Evolutionary conservation across 1,140 invertebrate genomes (phyloP).

Genomic region (Meteorus sp.): DNA sequence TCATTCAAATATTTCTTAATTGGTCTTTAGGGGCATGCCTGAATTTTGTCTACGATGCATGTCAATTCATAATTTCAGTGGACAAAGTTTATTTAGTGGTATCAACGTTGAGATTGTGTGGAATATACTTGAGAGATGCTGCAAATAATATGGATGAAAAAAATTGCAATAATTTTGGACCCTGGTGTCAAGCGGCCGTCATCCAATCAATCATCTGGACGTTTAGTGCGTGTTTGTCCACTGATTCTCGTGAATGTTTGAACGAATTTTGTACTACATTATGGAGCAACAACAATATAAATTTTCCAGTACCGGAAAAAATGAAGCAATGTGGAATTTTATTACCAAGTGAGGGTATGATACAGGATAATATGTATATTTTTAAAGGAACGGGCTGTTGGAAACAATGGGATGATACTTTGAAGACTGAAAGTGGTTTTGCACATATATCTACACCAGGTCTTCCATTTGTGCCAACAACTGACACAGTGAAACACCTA

Average conservation of each 20-base stretch:
- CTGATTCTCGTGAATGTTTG: slow-evolving; percentile 60
- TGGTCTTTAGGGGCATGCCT: slow-evolving; percentile 62
- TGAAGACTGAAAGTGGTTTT: slow-evolving; percentile 50
- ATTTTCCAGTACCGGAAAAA: slow-evolving; percentile 58
- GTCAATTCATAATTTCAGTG: slow-evolving; percentile 54
- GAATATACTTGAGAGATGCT: slow-evolving; percentile 60
- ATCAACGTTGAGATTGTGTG: slow-evolving; percentile 62
- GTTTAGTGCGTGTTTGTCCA: slow-evolving; percentile 62
- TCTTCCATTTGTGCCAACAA: slow-evolving; percentile 63
- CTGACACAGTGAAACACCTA: slow-evolving; percentile 64
- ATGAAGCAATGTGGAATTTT: slow-evolving; percentile 62
- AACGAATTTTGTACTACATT: slow-evolving; percentile 60
- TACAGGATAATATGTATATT: slow-evolving; percentile 66
- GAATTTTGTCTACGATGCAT: slow-evolving; percentile 55
- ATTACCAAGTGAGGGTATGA: slow-evolving; percentile 60
- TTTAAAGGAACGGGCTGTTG: slow-evolving; percentile 57
- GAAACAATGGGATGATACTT: slow-evolving; percentile 59
- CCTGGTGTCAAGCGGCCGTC: slow-evolving; percentile 63
- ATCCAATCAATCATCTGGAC: slow-evolving; percentile 67
- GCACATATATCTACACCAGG: slow-evolving; percentile 4
- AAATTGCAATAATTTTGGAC: slow-evolving; percentile 43
- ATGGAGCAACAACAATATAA: slow-evolving; percentile 49
- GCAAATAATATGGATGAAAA: slow-evolving; percentile 39
- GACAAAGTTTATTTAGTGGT: slow-evolving; percentile 54
- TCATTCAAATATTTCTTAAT: slow-evolving; percentile 55